Percentiles rank a stretch among this genome's conserved stretches.
These are phyloP conservation scores for Cremastobaeus sp. DNA, from an alignment of 2,888 invertebrate genomes.

Conservation along the genomic window DNA sequence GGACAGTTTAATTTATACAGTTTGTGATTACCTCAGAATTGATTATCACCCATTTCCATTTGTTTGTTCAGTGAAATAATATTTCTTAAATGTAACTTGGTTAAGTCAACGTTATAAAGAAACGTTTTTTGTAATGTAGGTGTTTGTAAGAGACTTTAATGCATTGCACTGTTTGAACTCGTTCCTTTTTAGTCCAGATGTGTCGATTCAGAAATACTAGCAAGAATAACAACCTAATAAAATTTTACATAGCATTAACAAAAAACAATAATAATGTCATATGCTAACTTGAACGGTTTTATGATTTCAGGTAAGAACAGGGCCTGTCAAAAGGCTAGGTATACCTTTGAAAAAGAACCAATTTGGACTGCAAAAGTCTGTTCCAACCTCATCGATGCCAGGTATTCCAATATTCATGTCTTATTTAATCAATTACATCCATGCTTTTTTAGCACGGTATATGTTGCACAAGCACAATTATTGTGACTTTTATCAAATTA, in stretches of 20 bases:
- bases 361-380: slow-evolving; percentile 74
- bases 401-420: slow-evolving; percentile 37
- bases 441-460: slow-evolving; percentile 41
- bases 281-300: too few relatives aligned
- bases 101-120: slow-evolving; percentile 18
- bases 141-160: slow-evolving; percentile 23
- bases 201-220: too few relatives aligned
- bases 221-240: too few relatives aligned
- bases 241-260: too few relatives aligned
- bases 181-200: slow-evolving; percentile 34
- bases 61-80: slow-evolving; percentile 30
- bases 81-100: slow-evolving; percentile 16
- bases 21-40: too few relatives aligned
- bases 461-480: slow-evolving; percentile 42
- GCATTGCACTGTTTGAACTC: slow-evolving; percentile 18
- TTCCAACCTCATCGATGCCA: slow-evolving; percentile 62
- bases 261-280: too few relatives aligned
- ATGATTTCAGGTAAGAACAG: slow-evolving; percentile 71
- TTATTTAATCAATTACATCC: neutral
- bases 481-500: slow-evolving; percentile 17
- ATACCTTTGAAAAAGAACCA: slow-evolving; percentile 73
- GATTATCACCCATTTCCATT: slow-evolving; percentile 35
- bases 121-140: slow-evolving; percentile 38
- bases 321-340: slow-evolving; percentile 72
- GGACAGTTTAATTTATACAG: too few relatives aligned